Base-by-base conservation (phyloP, 1,140 invertebrate species). In the Microplitis demolitor region DNA sequence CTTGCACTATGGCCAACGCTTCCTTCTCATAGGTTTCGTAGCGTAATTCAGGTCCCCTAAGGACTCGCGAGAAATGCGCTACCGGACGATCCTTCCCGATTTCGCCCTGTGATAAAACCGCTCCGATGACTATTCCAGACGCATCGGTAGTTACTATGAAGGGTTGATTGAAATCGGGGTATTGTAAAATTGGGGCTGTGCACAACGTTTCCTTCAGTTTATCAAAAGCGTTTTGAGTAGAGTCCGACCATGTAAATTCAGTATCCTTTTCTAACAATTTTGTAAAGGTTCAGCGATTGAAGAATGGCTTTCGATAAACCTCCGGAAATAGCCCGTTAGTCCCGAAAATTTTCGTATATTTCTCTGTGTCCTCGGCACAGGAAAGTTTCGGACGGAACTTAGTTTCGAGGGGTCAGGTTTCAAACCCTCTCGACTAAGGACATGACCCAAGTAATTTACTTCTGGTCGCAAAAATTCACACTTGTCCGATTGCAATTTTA, bases 1-100 rank as follows among this genome's bases (percentile, higher is more conserved):
- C 84, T 77, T 80, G 85, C 4, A 89, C 76, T 4, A 83, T 78
- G 13, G 79, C 79, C 24, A 80, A 53, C 4, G 79, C 58, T 76
- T 83, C 80, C 77, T 62, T 72, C 80, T 80, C 89, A 54, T 68
- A 62, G 4, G 45, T 69, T 14, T 51, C 37, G 24, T 68, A 73
- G 0, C 34, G 1, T 9, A 64, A 14, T 35, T 73, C 72, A 0
- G 72, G 54, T 35, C 51, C 58, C 51, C 61, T 68, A 2, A 66
- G 14, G 4, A 60, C 54, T 24, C 63, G 13, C 0, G 68, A 73
- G 0, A 71, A 74, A 62, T 77, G 82, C 0, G 79, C 74, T 33
- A 79, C 74, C 6, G 80, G 82, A 31, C 31, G 53, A 66, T 74
- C 76, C 45, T 67, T 74, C 1, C 66, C 74, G 14, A 74, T 66